phyloP scores from a whole-genome alignment of 2,113 vertebrate species.

The Chiloscyllium plagiosum region DNA sequence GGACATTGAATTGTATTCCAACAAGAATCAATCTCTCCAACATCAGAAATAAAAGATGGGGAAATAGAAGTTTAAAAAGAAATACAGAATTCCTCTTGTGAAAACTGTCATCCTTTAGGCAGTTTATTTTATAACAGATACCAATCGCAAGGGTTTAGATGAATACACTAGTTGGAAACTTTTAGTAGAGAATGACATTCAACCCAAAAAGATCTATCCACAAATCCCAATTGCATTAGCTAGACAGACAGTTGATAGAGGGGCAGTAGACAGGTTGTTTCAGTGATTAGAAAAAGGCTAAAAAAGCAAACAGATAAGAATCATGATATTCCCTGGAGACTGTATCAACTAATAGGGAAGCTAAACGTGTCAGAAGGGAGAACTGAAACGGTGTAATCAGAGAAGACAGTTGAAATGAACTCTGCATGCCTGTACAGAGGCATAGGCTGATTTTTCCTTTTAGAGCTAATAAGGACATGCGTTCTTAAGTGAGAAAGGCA shows the following conservation, averaged over 20 bases:
- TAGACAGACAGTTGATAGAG: constrained; percentile 11
- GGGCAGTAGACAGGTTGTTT: background rate
- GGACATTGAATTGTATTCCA: background rate
- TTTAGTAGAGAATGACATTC: background rate
- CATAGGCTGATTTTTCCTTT: constrained; percentile 13
- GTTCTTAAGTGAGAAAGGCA: constrained; percentile 33
- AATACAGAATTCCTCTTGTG: background rate
- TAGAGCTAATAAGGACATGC: constrained; percentile 35
- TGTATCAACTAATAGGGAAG: constrained; percentile 19
- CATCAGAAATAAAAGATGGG: background rate
- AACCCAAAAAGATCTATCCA: background rate
- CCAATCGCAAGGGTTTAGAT: background rate
- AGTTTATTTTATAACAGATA: background rate
- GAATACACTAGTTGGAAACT: constrained; percentile 16
- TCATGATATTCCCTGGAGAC: background rate
- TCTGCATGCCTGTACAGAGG: constrained; percentile 23
- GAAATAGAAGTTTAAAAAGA: background rate
- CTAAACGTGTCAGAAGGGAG: constrained; percentile 31
- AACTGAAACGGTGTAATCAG: constrained; percentile 30
- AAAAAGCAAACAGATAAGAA: constrained; percentile 29
- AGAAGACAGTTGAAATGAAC: constrained; percentile 37
- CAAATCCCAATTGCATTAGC: background rate
- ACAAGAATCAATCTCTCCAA: background rate
- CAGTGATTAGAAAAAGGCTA: constrained; percentile 33
- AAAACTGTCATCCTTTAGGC: background rate